These are phyloP conservation scores for Hypselothyrea guttata DNA, from an alignment of 2,888 invertebrate species.

Conservation along the genomic window DNA sequence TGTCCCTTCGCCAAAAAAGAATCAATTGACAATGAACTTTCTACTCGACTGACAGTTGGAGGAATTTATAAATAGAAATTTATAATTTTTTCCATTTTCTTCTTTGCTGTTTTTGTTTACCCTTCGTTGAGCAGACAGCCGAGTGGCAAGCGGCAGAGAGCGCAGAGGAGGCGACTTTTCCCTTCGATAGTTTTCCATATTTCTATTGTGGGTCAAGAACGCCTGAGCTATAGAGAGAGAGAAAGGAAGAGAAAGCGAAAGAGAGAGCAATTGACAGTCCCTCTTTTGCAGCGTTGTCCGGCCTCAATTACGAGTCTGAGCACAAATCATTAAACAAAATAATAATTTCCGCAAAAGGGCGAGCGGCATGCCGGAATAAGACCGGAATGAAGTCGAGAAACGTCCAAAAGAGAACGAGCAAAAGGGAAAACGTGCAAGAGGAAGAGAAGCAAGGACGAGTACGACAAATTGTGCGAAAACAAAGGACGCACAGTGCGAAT, in stretches of 20 bases:
- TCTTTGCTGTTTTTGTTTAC: slow-evolving; percentile 35
- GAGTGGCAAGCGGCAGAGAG: slow-evolving; percentile 16
- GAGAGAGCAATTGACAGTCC: too few species aligned
- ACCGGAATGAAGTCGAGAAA: slow-evolving; percentile 41
- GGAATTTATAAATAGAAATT: slow-evolving; percentile 48
- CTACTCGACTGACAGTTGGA: slow-evolving; percentile 37
- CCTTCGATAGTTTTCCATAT: slow-evolving; percentile 63
- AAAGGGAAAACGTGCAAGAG: not conserved
- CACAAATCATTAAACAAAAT: slow-evolving; percentile 79
- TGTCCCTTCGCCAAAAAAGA: slow-evolving; percentile 16
- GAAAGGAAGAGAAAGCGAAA: too few species aligned
- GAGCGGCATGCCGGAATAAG: slow-evolving; percentile 44
- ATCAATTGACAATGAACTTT: slow-evolving; percentile 71
- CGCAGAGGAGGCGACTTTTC: slow-evolving; percentile 20
- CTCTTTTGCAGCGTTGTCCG: slow-evolving; percentile 21
- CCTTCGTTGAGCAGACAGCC: slow-evolving; percentile 36
- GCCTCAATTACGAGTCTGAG: slow-evolving; percentile 72
- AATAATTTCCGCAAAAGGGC: slow-evolving; percentile 73
- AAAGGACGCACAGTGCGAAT: slow-evolving; percentile 38
- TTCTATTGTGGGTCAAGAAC: slow-evolving; percentile 64
- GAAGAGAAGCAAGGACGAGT: slow-evolving; percentile 15
- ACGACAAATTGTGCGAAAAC: slow-evolving; percentile 57
- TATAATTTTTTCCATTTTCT: slow-evolving; percentile 23
- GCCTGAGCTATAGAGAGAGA: slow-evolving; percentile 2
- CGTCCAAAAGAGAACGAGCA: slow-evolving; percentile 3